Evolutionary conservation across 1,140 invertebrate genomes (phyloP), one percentile per base, ranked within the genome.

Genomic region (Zaprionus nigranus): DNA sequence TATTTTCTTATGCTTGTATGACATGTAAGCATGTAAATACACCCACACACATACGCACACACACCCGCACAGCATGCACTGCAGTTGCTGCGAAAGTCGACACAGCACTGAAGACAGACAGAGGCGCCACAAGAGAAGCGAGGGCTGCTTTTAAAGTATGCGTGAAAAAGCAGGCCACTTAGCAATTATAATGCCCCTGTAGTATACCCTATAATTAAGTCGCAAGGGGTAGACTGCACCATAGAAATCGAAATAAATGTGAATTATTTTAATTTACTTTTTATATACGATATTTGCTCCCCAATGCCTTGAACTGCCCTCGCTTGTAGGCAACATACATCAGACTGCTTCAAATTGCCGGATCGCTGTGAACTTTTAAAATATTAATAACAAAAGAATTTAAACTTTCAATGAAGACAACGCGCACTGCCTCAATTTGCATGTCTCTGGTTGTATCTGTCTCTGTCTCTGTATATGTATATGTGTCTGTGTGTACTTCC

Each of bases 361-460:
- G 62, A 54, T 64, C 62, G 57, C 62, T 77, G 75, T 51, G 62
- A 77, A 77, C 69, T 75, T 78, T 57, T 78, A 43, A 81, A 87
- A 88, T 87, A 87, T 87, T 88, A 87, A 87, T 84, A 87, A 83
- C 84, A 88, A 90, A 78, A 81, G 75, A 90, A 88, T 88, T 81
- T 84, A 74, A 88, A 88, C 85, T 90, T 88, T 88, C 78, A 83
- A 83, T 87, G 81, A 84, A 83, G 78, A 73, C 70, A 54, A 61
- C 70, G 59, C 49, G 56, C 69, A 30, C 43, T 54, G 60, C 12
- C 60, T 57, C 67, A 64, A 71, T 71, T 75, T 75, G 61, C 73
- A 70, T 71, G 60, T 71, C 51, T 62, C 24, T 75, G 65, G 13
- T 11, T 7, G 36, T 46, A 46, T 40, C 46, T 61, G 15, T 22